A percentile compares a stretch with the other conserved stretches of the same genome.
These are phyloP conservation scores for Lasiommata megera DNA, from an alignment of 2,888 invertebrate species.

Conservation along the genomic window DNA sequence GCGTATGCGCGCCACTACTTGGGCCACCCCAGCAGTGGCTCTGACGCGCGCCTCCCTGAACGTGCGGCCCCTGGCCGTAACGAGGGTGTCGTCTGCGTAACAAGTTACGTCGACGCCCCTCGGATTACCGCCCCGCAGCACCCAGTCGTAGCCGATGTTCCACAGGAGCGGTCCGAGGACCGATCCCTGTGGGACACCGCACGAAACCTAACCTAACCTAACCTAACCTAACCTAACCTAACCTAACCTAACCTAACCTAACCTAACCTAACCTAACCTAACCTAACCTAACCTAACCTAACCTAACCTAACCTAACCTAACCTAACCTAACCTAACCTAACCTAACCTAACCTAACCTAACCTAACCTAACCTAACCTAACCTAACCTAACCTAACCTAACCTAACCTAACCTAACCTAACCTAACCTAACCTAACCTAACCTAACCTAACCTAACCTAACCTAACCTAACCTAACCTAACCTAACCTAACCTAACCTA, in stretches of 20 bases:
- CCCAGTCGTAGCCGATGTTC: no score
- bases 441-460: constrained; percentile 42
- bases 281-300: constrained; percentile 36
- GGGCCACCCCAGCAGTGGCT: no score
- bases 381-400: constrained; percentile 38
- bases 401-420: constrained; percentile 38
- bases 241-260: constrained; percentile 31
- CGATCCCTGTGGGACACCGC: no score
- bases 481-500: constrained; percentile 38
- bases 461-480: constrained; percentile 40
- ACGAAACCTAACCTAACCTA: constrained; percentile 31
- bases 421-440: constrained; percentile 41
- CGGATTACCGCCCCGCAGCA: no score
- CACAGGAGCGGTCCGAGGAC: no score
- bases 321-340: constrained; percentile 37
- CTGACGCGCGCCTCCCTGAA: no score
- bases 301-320: constrained; percentile 40
- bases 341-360: constrained; percentile 38
- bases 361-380: constrained; percentile 39
- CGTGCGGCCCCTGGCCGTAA: no score
- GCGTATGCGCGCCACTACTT: no score
- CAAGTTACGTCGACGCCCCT: no score
- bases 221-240: constrained; percentile 33
- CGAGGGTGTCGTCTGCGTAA: no score
- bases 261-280: constrained; percentile 33